Percentiles rank a stretch among this genome's conserved stretches.
Conservation (phyloP, 2,888 invertebrate species). For the Drosophila cognata region DNA sequence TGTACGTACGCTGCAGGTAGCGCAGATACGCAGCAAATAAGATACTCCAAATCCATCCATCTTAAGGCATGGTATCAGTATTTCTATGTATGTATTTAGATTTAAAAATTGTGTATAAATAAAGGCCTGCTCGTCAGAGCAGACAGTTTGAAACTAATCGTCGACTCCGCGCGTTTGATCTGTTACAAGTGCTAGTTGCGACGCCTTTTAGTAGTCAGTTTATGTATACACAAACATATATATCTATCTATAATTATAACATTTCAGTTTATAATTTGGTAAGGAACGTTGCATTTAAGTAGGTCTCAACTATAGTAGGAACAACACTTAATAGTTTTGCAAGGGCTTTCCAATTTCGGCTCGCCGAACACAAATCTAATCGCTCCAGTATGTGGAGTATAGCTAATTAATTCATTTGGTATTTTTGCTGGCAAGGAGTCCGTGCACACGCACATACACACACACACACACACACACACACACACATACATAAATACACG, state of each 20-base stretch:
- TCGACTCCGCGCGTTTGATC: too few relatives aligned
- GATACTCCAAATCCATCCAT: too few relatives aligned
- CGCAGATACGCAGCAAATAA: too few relatives aligned
- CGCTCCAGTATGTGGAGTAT: conserved; percentile 1
- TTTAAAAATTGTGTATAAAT: too few relatives aligned
- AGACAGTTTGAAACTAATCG: too few relatives aligned
- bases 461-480: neutral
- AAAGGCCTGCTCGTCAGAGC: too few relatives aligned
- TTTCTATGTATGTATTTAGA: too few relatives aligned
- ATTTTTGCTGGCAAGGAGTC: conserved; percentile 25
- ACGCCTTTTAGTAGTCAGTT: too few relatives aligned
- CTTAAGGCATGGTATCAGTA: too few relatives aligned
- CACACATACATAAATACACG: neutral
- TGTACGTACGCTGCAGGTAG: too few relatives aligned
- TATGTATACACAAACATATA: neutral
- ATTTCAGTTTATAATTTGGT: conserved; percentile 1
- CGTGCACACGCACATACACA: conserved; percentile 15
- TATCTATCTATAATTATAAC: conserved; percentile 6
- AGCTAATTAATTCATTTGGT: conserved; percentile 34
- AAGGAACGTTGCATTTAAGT: conserved; percentile 11
- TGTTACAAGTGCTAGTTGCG: too few relatives aligned
- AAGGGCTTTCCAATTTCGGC: conserved; percentile 4
- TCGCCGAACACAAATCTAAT: neutral
- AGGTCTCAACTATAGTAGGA: neutral
- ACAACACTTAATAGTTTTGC: conserved; percentile 8